Percentiles rank a stretch among this genome's conserved stretches.
phyloP scores from a whole-genome alignment of 2,113 vertebrate genomes.

The Paramisgurnus dabryanus region DNA sequence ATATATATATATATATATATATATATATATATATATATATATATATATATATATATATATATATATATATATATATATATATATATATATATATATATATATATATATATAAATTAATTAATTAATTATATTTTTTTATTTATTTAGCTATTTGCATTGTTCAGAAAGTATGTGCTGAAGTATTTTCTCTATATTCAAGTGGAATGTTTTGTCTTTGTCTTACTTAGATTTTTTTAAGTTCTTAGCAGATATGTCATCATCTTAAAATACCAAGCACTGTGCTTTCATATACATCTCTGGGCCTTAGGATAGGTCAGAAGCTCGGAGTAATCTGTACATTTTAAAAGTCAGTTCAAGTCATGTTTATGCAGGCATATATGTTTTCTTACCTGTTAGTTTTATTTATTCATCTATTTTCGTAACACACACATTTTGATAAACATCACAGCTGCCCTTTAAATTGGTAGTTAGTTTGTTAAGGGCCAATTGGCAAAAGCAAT shows the following conservation, averaged over 20 bases:
- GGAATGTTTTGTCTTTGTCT: conserved; percentile 15
- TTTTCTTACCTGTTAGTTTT: not conserved
- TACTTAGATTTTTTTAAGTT: not conserved
- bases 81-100: no score
- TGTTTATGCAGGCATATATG: not conserved
- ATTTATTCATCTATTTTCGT: not conserved
- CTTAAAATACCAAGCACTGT: not conserved
- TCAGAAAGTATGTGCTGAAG: not conserved
- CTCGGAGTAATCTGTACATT: not conserved
- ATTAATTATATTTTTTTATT: no score
- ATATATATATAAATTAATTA: no score
- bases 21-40: no score
- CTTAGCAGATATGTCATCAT: not conserved
- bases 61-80: no score
- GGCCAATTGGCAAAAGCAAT: not conserved
- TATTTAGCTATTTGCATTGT: not conserved
- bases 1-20: no score
- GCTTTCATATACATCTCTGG: not conserved
- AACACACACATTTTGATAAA: not conserved
- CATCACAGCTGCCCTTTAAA: not conserved
- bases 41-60: no score
- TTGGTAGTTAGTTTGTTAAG: not conserved
- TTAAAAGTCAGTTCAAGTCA: not conserved
- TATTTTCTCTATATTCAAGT: not conserved
- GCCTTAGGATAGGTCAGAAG: not conserved